Base-by-base conservation (phyloP, 2,113 vertebrate species). In the Brachionichthys hirsutus region DNA sequence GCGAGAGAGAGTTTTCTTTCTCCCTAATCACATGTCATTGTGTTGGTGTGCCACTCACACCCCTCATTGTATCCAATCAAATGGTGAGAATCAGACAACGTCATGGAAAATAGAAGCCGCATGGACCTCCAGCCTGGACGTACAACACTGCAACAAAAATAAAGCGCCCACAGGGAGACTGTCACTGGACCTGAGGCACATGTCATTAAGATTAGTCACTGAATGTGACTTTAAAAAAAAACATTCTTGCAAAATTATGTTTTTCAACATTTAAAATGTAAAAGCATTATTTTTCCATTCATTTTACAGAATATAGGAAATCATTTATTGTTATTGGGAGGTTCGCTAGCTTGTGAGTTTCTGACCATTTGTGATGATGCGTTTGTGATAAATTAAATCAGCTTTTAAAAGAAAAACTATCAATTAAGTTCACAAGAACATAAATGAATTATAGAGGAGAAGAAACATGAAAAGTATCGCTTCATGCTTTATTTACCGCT, bases 11-110 rank as follows among this genome's bases (percentile, higher is more conserved):
- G 60, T 49, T 60, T 56, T 75, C 79, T 22, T 62, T 40, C 56
- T 64, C 54, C 70, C 49, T 77, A 57, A 66, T 88, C 84, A 81
- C 82, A 85, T 86, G 78, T 75, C 68, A 78, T 45, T 63, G 62
- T 67, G 73, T 73, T 66, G 57, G 73, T 73, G 68, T 70, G 52
- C 62, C 67, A 2, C 67, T 77, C 87, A 91, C 89, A 6, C 88
- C 88, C 85, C 85, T 70, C 52, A 48, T 62, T 70, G 82, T 44
- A 80, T 62, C 89, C 90, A 91, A 91, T 91, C 76, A 58, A 67
- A 66, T 18, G 14, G 43, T 43, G 20, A 11, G 0, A 48, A 70
- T 67, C 44, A 57, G 57, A 80, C 67, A 82, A 70, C 75, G 65
- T 76, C 63, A 75, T 12, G 66, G 60, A 55, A 61, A 70, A 46